phyloP scores from a whole-genome alignment of 2,113 vertebrate genomes.

The Mandrillus leucophaeus region DNA sequence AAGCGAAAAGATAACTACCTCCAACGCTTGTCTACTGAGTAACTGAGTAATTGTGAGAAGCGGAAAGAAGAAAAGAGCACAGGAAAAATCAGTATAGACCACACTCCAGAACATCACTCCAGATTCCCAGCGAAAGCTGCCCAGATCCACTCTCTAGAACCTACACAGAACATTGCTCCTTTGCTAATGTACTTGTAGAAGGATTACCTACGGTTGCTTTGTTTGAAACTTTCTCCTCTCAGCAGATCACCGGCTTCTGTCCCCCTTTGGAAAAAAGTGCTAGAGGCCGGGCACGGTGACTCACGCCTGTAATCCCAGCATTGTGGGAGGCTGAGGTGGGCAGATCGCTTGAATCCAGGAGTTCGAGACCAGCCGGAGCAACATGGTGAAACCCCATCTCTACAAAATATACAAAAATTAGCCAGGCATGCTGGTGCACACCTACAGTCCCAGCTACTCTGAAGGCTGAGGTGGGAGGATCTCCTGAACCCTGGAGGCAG shows the following conservation, averaged over 20 bases:
- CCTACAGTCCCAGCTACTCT: too few species aligned
- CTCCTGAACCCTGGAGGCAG: too few species aligned
- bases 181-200: neutral
- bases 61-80: neutral
- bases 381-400: too few species aligned
- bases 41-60: neutral
- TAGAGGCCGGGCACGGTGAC: too few species aligned
- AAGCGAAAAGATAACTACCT: neutral
- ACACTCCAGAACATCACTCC: neutral
- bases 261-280: neutral
- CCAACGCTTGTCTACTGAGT: neutral
- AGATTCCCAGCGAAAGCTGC: neutral
- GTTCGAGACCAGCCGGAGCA: too few species aligned
- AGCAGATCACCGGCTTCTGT: neutral
- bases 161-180: neutral
- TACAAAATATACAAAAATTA: too few species aligned
- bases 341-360: too few species aligned
- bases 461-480: too few species aligned
- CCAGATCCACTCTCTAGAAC: neutral
- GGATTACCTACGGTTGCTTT: neutral
- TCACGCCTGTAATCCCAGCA: too few species aligned
- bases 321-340: too few species aligned
- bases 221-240: constrained; percentile 1
- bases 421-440: too few species aligned
- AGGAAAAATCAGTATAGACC: neutral